phyloP scores from a whole-genome alignment of 2,113 vertebrate species.

The Geothlypis trichas region DNA sequence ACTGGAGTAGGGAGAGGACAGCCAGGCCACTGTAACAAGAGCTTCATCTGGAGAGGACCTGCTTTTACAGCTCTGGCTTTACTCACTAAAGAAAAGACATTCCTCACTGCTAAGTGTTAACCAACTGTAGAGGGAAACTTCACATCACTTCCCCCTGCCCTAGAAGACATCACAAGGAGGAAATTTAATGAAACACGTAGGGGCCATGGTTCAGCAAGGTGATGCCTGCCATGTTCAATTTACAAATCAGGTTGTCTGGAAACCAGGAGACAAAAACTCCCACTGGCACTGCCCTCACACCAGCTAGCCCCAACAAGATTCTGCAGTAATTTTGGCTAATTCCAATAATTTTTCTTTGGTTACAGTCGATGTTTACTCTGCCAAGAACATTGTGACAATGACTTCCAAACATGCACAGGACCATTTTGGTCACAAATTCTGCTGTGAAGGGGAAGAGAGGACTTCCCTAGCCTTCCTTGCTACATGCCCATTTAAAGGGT shows the following conservation, averaged over 20 bases:
- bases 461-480: neutral
- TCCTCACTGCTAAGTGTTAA: neutral
- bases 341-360: neutral
- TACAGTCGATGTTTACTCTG: neutral
- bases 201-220: neutral
- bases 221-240: accelerated
- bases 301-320: neutral
- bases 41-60: neutral
- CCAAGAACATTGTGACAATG: neutral
- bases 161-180: neutral
- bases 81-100: neutral
- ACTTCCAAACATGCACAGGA: neutral
- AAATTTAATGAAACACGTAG: neutral
- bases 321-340: neutral
- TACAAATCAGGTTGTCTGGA: neutral
- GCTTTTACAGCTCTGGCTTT: neutral
- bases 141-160: neutral
- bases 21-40: neutral
- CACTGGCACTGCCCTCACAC: neutral
- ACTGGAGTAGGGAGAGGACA: neutral
- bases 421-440: neutral
- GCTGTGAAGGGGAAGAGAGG: neutral
- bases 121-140: neutral
- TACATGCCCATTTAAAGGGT: neutral
- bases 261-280: neutral